These are phyloP conservation scores for Malthinus flaveolus DNA, from an alignment of 2,888 invertebrate species.

Conservation along the genomic window DNA sequence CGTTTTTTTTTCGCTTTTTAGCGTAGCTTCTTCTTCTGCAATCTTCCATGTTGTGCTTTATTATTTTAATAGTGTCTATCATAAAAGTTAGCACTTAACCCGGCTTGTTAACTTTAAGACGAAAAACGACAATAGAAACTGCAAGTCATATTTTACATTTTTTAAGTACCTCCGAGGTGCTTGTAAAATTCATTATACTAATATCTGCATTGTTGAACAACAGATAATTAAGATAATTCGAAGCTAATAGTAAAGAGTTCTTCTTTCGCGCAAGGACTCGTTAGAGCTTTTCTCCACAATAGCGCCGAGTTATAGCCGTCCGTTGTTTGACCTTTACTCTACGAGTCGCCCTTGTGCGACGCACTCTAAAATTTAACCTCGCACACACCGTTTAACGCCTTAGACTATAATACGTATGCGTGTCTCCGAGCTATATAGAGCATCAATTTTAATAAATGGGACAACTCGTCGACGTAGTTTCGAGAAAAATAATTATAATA, in stretches of 20 bases:
- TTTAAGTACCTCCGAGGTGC: background rate
- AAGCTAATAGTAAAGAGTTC: too few species aligned
- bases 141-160: conserved; percentile 12
- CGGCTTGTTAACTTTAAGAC: background rate
- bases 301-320: too few species aligned
- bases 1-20: background rate
- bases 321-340: too few species aligned
- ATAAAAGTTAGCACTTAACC: background rate
- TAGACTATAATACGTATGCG: too few species aligned
- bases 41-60: too few species aligned
- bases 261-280: too few species aligned
- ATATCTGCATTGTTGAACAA: background rate
- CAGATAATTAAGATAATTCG: background rate
- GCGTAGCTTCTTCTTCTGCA: background rate
- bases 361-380: too few species aligned
- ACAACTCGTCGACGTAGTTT: conserved; percentile 13
- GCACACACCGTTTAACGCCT: too few species aligned
- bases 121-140: conserved; percentile 13
- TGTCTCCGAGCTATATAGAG: background rate
- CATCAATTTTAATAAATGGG: background rate
- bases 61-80: too few species aligned
- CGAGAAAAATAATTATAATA: conserved; percentile 34
- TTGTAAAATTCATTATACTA: background rate
- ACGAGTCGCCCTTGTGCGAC: background rate
- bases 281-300: too few species aligned